A percentile compares a stretch with the other conserved stretches of the same genome.
Evolutionary conservation across 2,888 invertebrate species (phyloP).

Genomic region (Tipula lateralis): DNA sequence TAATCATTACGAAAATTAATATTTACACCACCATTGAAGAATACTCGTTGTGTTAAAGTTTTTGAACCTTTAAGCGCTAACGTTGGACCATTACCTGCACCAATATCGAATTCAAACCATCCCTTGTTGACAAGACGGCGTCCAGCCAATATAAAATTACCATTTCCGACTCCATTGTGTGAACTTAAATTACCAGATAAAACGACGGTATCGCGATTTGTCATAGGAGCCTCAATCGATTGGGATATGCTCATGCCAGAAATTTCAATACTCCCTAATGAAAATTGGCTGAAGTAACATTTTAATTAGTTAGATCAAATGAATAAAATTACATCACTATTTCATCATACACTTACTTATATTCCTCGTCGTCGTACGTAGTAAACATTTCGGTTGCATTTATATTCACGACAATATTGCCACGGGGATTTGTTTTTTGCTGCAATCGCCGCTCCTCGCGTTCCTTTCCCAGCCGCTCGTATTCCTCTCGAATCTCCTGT

Average conservation of each 20-base stretch:
- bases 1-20: slow-evolving; percentile 74
- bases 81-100: slow-evolving; percentile 79
- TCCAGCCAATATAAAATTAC: slow-evolving; percentile 34
- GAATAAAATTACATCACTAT: slow-evolving; percentile 34
- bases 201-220: slow-evolving; percentile 76
- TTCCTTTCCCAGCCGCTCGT: slow-evolving; percentile 80
- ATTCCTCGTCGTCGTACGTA: slow-evolving; percentile 69
- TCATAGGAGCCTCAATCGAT: slow-evolving; percentile 89
- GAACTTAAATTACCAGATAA: slow-evolving; percentile 77
- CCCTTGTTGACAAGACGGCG: slow-evolving; percentile 70
- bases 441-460: slow-evolving; percentile 82
- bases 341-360: slow-evolving; percentile 47
- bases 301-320: not conserved
- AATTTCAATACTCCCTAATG: slow-evolving; percentile 76
- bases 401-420: slow-evolving; percentile 77
- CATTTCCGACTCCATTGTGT: slow-evolving; percentile 76
- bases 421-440: slow-evolving; percentile 87
- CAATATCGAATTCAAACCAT: slow-evolving; percentile 81
- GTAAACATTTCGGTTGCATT: slow-evolving; percentile 92
- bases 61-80: slow-evolving; percentile 74
- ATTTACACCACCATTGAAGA: slow-evolving; percentile 69
- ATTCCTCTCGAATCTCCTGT: slow-evolving; percentile 93
- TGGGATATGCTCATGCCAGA: slow-evolving; percentile 91
- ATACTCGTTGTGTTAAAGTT: slow-evolving; percentile 66
- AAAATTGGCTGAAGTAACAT: slow-evolving; percentile 44